phyloP scores from a whole-genome alignment of 2,797 vertebrate genomes.

The Urophycis tenuis region DNA sequence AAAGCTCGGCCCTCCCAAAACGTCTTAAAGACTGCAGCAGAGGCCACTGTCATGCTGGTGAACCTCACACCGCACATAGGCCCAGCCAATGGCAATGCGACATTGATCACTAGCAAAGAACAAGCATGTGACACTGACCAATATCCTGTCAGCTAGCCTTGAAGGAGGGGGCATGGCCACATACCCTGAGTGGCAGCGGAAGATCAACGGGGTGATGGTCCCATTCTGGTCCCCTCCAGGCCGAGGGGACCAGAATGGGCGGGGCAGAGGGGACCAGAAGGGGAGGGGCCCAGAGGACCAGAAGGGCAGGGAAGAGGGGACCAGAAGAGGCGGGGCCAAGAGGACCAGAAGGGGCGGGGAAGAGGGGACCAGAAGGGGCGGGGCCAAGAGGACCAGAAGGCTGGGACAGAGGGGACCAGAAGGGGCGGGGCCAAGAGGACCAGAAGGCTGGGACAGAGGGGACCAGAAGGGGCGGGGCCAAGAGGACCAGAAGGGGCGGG shows the following conservation, averaged over 20 bases:
- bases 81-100: neutral
- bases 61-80: constrained; percentile 21
- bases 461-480: constrained; percentile 4
- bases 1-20: constrained; percentile 22
- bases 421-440: too few relatives aligned
- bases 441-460: too few relatives aligned
- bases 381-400: neutral
- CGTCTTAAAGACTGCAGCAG: constrained; percentile 52
- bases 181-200: too few relatives aligned
- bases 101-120: neutral
- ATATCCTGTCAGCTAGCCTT: neutral
- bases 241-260: too few relatives aligned
- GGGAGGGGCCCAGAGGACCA: too few relatives aligned
- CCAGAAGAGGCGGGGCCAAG: too few relatives aligned
- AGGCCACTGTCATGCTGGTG: constrained; percentile 39
- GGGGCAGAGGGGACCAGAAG: too few relatives aligned
- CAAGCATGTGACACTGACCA: neutral
- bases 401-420: too few relatives aligned
- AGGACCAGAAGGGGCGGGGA: neutral
- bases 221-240: too few relatives aligned
- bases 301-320: too few relatives aligned
- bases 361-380: neutral
- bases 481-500: too few relatives aligned
- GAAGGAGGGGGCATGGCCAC: neutral
- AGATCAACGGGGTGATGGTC: too few relatives aligned